Evolutionary conservation across 2,888 invertebrate species (phyloP).

Genomic region (Danaus chrysippus): DNA sequence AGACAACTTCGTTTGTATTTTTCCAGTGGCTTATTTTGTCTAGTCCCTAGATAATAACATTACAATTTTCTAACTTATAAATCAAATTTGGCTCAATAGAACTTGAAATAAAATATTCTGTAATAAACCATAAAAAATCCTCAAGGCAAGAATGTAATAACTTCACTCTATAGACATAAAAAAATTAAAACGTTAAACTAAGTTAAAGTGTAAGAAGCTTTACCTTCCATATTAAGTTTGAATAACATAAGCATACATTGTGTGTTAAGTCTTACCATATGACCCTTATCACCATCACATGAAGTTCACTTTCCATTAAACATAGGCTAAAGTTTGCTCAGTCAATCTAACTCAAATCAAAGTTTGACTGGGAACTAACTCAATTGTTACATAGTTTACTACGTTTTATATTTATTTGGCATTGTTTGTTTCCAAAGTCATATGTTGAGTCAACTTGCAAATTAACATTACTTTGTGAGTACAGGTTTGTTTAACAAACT

Average conservation of each 20-base stretch:
- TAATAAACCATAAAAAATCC: too few species aligned
- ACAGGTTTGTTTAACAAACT: slow-evolving; percentile 7
- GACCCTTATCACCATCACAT: neutral
- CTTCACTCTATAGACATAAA: too few species aligned
- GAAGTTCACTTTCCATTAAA: neutral
- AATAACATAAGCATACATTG: slow-evolving; percentile 10
- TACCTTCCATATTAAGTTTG: slow-evolving; percentile 22
- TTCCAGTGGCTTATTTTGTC: too few species aligned
- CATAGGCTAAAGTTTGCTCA: slow-evolving; percentile 15
- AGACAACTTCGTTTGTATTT: too few species aligned
- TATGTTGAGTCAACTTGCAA: slow-evolving; percentile 8
- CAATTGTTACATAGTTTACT: slow-evolving; percentile 25
- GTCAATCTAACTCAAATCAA: slow-evolving; percentile 27
- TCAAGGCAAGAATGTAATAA: too few species aligned
- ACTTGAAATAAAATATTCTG: too few species aligned
- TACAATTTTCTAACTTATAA: too few species aligned
- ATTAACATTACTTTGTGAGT: slow-evolving; percentile 8
- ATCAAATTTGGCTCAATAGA: too few species aligned
- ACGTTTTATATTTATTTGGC: slow-evolving; percentile 18
- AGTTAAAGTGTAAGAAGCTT: slow-evolving; percentile 25
- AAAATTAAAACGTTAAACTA: slow-evolving; percentile 12
- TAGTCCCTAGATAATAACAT: too few species aligned
- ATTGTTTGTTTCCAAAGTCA: slow-evolving; percentile 9
- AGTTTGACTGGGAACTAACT: slow-evolving; percentile 22
- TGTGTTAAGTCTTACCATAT: neutral